Evolutionary conservation across 2,113 vertebrate genomes (phyloP).

Genomic region (Chrysochloris asiatica): DNA sequence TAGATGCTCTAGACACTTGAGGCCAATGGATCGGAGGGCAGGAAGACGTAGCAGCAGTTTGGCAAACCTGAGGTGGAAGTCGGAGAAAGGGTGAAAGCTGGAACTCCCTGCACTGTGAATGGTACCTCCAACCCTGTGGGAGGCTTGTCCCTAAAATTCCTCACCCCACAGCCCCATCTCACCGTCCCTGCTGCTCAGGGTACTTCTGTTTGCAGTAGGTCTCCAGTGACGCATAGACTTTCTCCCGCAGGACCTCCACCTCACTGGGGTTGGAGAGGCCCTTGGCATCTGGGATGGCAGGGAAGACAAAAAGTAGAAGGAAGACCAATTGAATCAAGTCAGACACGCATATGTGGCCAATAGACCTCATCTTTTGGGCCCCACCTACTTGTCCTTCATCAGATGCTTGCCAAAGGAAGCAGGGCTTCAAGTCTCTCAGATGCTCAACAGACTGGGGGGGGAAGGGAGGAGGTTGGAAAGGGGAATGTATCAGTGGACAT

Average conservation of each 20-base stretch:
- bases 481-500: not conserved
- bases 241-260: constrained; percentile 93
- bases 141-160: not conserved
- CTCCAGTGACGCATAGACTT: constrained; percentile 94
- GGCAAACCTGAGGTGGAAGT: constrained; percentile 88
- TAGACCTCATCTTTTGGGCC: not conserved
- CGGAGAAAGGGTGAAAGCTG: not conserved
- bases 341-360: not conserved
- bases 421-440: not conserved
- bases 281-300: constrained; percentile 79
- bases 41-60: constrained; percentile 94
- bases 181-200: constrained; percentile 79
- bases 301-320: not conserved
- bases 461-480: not conserved
- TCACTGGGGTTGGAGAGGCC: constrained; percentile 93
- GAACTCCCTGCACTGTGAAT: too few species aligned
- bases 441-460: not conserved
- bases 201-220: constrained; percentile 96
- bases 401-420: not conserved
- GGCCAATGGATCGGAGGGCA: constrained; percentile 92
- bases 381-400: not conserved
- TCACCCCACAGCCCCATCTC: not conserved
- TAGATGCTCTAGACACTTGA: constrained; percentile 95
- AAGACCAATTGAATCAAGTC: not conserved
- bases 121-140: not conserved